phyloP scores from a whole-genome alignment of 1,140 invertebrate species.

The Mya arenaria region DNA sequence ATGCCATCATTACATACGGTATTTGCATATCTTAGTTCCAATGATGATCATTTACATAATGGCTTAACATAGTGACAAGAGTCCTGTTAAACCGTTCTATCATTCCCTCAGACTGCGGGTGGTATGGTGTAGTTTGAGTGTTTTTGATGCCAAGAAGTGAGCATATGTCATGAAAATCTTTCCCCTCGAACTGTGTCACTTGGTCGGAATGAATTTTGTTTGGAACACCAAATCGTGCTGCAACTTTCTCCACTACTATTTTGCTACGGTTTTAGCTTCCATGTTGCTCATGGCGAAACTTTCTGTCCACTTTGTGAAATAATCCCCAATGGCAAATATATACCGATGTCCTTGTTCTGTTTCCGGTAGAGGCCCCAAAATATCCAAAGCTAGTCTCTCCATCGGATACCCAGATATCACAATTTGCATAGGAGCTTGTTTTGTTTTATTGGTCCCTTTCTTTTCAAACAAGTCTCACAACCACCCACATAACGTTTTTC shows the following conservation, averaged over 20 bases:
- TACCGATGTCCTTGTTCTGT: slow-evolving; percentile 12
- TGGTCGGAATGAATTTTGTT: slow-evolving; percentile 76
- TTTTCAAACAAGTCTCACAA: too few relatives aligned
- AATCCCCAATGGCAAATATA: slow-evolving; percentile 42
- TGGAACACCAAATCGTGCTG: slow-evolving; percentile 77
- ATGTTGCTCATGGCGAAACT: slow-evolving; percentile 77
- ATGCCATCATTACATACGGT: slow-evolving; percentile 50
- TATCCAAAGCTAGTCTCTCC: slow-evolving; percentile 49
- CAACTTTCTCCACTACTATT: slow-evolving; percentile 73
- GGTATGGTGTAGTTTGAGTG: slow-evolving; percentile 47
- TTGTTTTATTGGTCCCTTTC: too few relatives aligned
- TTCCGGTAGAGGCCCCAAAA: slow-evolving; percentile 51
- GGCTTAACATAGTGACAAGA: slow-evolving; percentile 50
- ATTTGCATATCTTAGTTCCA: slow-evolving; percentile 62
- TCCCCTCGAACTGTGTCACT: slow-evolving; percentile 48
- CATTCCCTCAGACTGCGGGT: slow-evolving; percentile 49
- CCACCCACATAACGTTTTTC: too few relatives aligned
- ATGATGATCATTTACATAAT: slow-evolving; percentile 61
- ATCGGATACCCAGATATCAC: slow-evolving; percentile 26
- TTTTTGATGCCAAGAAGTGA: slow-evolving; percentile 51
- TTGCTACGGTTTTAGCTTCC: slow-evolving; percentile 75
- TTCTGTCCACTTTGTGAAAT: slow-evolving; percentile 80
- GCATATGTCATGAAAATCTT: slow-evolving; percentile 51
- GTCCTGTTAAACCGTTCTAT: slow-evolving; percentile 68
- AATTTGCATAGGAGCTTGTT: slow-evolving; percentile 36